Base-by-base conservation (phyloP, 2,113 vertebrate genomes). In the Eretmodus cyanostictus region DNA sequence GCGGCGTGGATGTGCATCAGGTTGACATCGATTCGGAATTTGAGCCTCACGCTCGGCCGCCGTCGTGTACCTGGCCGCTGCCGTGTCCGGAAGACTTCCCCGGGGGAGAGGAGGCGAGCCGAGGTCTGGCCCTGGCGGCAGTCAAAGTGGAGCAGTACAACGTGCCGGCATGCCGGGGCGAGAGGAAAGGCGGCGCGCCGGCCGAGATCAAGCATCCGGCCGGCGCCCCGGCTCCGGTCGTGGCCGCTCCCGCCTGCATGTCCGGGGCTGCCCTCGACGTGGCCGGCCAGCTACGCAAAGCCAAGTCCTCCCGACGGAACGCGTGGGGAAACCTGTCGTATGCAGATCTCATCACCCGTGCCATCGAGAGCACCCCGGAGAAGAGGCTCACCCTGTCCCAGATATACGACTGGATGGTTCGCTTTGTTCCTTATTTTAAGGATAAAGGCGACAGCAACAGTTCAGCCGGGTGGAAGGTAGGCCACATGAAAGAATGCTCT, bases 351-450 rank as follows among this genome's bases (percentile, higher is more conserved):
- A 99, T 99, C 96, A 99, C 98, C 94, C 97, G 98, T 91, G 98
- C 98, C 96, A 99, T 99, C 91, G 98, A 99, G 96, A 99, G 98
- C 96, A 96, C 97, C 22, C 98, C 98, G 34, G 98, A 99, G 93
- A 98, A 98, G 97, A 97, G 98, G 82, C 98, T 99, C 94, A 99
- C 98, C 68, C 96, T 99, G 92, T 99, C 98, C 5, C 98, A 99
- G 92, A 99, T 99, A 90, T 99, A 99, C 88, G 98, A 99, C 97
- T 99, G 98, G 98, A 99, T 99, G 98, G 98, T 99, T 92, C 97
- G 98, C 91, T 99, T 98, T 95, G 98, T 99, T 91, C 98, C 98
- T 88, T 99, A 99, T 96, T 99, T 99, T 96, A 98, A 99, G 97
- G 98, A 99, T 97, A 99, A 99, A 97, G 98, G 98, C 89, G 98